Percentiles rank a stretch among this genome's conserved stretches.
Evolutionary conservation across 1,140 invertebrate genomes (phyloP).

Genomic region (Ganaspis sp.): DNA sequence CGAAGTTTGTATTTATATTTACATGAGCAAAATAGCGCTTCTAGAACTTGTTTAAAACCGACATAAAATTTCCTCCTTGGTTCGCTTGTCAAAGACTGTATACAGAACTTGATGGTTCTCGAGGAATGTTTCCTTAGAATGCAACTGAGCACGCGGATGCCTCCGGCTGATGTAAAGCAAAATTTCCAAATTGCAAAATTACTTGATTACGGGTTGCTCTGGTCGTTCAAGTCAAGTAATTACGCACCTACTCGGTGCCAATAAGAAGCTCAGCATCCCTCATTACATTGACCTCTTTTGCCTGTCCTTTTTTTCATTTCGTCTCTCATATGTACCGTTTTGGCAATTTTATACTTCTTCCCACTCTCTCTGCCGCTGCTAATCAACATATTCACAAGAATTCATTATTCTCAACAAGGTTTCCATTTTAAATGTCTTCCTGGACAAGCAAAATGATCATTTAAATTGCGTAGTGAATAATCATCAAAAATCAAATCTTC

Average conservation of each 20-base stretch:
- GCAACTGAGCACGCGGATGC: conserved; percentile 24
- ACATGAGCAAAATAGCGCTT: not conserved
- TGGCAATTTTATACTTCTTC: not conserved
- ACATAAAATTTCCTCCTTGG: not conserved
- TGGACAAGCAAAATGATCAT: too few species aligned
- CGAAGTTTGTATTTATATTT: not conserved
- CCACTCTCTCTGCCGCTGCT: not conserved
- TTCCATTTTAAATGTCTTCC: too few species aligned
- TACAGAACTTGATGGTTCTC: not conserved
- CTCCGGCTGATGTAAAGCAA: not conserved
- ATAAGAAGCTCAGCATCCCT: conserved; percentile 15
- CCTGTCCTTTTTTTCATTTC: not conserved
- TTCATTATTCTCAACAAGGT: too few species aligned
- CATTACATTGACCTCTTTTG: conserved; percentile 22
- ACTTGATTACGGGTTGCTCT: conserved; percentile 16
- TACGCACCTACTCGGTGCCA: conserved; percentile 28
- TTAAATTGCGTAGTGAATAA: too few species aligned
- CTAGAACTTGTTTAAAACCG: conserved; percentile 13
- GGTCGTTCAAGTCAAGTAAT: not conserved
- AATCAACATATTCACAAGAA: not conserved
- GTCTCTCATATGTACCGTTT: not conserved
- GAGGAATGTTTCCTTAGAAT: conserved; percentile 5
- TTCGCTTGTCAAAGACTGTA: not conserved
- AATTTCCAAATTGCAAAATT: conserved; percentile 26
- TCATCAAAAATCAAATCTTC: not conserved